These are phyloP conservation scores for Ashinkailepas kermadecensis DNA, from an alignment of 2,888 invertebrate species.

Conservation along the genomic window DNA sequence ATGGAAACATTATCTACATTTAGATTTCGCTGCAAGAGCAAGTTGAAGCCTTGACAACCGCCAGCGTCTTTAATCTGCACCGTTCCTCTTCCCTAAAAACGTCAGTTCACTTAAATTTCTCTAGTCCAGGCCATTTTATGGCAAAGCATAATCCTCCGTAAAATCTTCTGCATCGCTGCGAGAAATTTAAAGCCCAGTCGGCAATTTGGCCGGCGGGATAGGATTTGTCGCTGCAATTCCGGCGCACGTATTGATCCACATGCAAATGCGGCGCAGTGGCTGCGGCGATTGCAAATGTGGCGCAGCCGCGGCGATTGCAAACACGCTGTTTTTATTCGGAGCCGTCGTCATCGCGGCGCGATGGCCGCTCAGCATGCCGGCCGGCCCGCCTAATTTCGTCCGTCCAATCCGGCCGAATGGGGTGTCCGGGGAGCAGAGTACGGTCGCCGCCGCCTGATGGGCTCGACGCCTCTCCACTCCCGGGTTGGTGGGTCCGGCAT, in stretches of 20 bases:
- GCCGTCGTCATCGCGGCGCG: neutral
- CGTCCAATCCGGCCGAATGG: neutral
- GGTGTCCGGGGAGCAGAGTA: no score
- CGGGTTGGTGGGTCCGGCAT: no score
- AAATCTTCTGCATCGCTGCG: conserved; percentile 7
- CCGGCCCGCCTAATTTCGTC: neutral
- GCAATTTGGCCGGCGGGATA: conserved; percentile 16
- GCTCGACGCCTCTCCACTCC: no score
- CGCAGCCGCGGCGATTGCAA: conserved; percentile 14
- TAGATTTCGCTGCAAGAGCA: no score
- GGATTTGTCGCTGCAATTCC: conserved; percentile 20
- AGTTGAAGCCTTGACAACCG: no score
- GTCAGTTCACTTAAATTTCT: no score
- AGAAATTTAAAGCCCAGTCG: conserved; percentile 5
- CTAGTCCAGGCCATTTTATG: no score
- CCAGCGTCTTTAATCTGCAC: no score
- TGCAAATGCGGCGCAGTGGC: neutral
- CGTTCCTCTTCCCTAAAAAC: no score
- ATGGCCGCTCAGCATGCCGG: neutral
- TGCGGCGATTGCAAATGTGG: neutral
- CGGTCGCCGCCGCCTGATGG: no score
- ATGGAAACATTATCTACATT: no score
- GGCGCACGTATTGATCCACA: conserved; percentile 17
- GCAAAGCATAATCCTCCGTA: neutral
- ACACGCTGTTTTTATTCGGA: conserved; percentile 14